Conservation (phyloP, 2,888 invertebrate species). For the Cylindroiulus punctatus region DNA sequence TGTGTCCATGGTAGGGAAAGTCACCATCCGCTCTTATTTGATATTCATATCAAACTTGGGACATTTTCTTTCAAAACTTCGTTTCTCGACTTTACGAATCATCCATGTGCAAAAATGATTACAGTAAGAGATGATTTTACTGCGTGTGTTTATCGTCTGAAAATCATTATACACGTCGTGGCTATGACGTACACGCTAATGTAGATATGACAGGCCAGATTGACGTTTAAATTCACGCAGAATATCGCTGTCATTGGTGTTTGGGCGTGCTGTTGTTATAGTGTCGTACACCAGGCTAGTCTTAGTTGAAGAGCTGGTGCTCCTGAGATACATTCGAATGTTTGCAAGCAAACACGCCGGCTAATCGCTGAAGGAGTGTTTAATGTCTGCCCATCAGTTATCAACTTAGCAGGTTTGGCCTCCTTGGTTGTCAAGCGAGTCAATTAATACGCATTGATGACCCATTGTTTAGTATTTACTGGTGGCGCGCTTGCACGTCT, state of each 20-base stretch:
- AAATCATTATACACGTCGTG: too few species aligned
- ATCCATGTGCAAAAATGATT: too few species aligned
- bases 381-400: constrained; percentile 39
- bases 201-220: not conserved
- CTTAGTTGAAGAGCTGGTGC: not conserved
- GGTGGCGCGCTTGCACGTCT: constrained; percentile 5
- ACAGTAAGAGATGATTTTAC: too few species aligned
- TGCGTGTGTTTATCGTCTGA: too few species aligned
- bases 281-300: not conserved
- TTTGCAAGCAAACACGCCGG: constrained; percentile 37
- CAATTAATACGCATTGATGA: constrained; percentile 23
- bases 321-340: not conserved
- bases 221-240: not conserved
- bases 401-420: constrained; percentile 2
- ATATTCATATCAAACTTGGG: too few species aligned
- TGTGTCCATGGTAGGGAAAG: too few species aligned
- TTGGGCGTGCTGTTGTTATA: not conserved
- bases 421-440: not conserved
- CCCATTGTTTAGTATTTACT: constrained; percentile 7
- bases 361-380: constrained; percentile 5
- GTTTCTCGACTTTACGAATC: too few species aligned
- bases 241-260: not conserved
- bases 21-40: too few species aligned
- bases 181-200: not conserved
- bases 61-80: too few species aligned